A percentile compares a stretch with the other conserved stretches of the same genome.
phyloP scores from a whole-genome alignment of 1,140 invertebrate species.

The Drosophila takahashii region DNA sequence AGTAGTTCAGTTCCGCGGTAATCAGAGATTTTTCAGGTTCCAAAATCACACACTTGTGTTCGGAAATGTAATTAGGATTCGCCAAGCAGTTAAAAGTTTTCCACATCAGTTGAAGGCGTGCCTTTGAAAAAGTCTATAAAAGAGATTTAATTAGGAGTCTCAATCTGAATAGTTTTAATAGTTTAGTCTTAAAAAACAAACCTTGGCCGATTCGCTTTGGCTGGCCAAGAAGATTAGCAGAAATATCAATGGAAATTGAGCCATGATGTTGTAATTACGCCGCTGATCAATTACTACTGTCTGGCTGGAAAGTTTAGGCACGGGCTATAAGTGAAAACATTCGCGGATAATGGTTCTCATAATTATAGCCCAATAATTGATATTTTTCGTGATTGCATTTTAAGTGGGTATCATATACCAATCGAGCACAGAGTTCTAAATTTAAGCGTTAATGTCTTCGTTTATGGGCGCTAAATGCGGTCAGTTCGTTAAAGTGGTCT shows the following conservation, averaged over 20 bases:
- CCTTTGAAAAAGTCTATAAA: background rate
- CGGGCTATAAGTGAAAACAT: constrained; percentile 14
- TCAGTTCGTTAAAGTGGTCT: constrained; percentile 3
- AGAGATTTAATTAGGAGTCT: constrained; percentile 1
- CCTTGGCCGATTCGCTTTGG: constrained; percentile 19
- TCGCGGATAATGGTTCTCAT: constrained; percentile 2
- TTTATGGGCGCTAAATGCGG: constrained; percentile 2
- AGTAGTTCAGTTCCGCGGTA: constrained; percentile 15
- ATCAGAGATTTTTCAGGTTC: constrained; percentile 26
- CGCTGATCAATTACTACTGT: constrained; percentile 23
- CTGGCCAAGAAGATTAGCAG: constrained; percentile 11
- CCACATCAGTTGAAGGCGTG: constrained; percentile 33
- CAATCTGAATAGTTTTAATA: background rate
- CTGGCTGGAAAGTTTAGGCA: background rate
- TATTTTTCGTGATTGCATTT: constrained; percentile 40
- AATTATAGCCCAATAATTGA: constrained; percentile 32
- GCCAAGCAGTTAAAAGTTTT: constrained; percentile 23
- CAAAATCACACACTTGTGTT: constrained; percentile 38
- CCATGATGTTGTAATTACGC: constrained; percentile 18
- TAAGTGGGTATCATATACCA: constrained; percentile 21
- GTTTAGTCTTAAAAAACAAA: background rate
- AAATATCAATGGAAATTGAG: constrained; percentile 18
- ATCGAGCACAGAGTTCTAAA: background rate
- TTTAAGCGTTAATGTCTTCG: constrained; percentile 20
- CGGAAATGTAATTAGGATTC: constrained; percentile 12